Percentiles rank a stretch among this genome's conserved stretches.
Evolutionary conservation across 64 coral and sea anemone genomes (phyloP).

Genomic region (Stylophora pistillata): DNA sequence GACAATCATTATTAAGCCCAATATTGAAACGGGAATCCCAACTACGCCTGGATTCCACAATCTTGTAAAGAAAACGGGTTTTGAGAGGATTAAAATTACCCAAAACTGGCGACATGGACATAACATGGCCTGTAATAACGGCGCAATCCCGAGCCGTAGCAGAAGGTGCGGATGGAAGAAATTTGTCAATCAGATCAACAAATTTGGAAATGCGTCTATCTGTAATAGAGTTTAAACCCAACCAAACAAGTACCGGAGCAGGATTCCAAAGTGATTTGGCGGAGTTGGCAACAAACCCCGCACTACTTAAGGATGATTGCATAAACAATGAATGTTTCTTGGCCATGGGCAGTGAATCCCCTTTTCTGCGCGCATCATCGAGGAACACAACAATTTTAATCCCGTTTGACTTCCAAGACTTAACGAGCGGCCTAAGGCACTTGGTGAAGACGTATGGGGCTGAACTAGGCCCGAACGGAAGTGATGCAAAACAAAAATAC

Average conservation of each 20-base stretch:
- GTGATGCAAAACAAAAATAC: conserved; percentile 51
- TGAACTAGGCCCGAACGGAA: conserved; percentile 40
- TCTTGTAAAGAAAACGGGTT: conserved; percentile 47
- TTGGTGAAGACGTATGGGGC: conserved; percentile 60
- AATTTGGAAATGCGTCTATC: conserved; percentile 42
- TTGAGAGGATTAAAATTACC: conserved; percentile 39
- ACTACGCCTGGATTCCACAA: conserved; percentile 14
- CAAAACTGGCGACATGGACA: conserved; percentile 65
- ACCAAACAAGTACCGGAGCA: conserved; percentile 41
- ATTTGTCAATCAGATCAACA: conserved; percentile 23
- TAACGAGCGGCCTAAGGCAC: conserved; percentile 51
- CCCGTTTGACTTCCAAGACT: conserved; percentile 62
- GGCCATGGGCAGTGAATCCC: conserved; percentile 3
- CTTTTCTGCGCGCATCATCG: conserved; percentile 45
- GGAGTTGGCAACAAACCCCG: conserved; percentile 24
- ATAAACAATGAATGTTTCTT: conserved; percentile 30
- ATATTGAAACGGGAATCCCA: conserved; percentile 58
- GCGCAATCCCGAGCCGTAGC: conserved; percentile 53
- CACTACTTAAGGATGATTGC: conserved; percentile 16
- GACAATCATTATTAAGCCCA: conserved; percentile 27
- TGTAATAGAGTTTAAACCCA: conserved; percentile 55
- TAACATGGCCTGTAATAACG: conserved; percentile 34
- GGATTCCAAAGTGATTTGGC: conserved; percentile 53
- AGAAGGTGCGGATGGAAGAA: conserved; percentile 43
- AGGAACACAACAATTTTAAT: conserved; percentile 59